These are phyloP conservation scores for Subanguina moxae DNA, from an alignment of 1,140 invertebrate species.

Conservation along the genomic window DNA sequence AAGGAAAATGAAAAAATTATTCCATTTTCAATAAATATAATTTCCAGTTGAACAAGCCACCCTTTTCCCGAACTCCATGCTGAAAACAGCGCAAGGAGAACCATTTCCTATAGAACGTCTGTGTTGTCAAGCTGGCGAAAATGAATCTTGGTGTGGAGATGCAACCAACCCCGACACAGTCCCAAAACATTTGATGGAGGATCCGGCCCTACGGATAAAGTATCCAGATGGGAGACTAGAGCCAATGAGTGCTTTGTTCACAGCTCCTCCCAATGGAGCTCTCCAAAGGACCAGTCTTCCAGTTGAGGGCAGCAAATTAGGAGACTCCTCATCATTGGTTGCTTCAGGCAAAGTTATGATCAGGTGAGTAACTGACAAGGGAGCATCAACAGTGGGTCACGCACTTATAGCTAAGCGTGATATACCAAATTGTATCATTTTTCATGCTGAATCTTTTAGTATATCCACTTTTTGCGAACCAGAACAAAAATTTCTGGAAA, in stretches of 20 bases:
- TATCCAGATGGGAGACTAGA: not conserved
- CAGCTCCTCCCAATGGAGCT: slow-evolving; percentile 32
- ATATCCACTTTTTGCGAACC: too few species aligned
- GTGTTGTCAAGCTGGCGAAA: not conserved
- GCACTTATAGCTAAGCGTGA: too few species aligned
- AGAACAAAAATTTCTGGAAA: too few species aligned
- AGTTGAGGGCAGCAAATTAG: not conserved
- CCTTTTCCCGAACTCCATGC: not conserved
- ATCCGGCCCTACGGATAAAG: slow-evolving; percentile 12
- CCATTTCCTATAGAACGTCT: not conserved
- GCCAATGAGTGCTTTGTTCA: slow-evolving; percentile 25
- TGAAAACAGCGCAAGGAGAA: not conserved
- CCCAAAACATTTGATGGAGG: too few species aligned
- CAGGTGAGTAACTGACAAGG: slow-evolving; percentile 20
- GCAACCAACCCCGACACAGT: too few species aligned
- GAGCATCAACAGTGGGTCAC: too few species aligned
- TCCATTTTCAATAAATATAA: too few species aligned
- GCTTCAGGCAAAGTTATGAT: slow-evolving; percentile 42
- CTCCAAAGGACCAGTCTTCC: slow-evolving; percentile 22
- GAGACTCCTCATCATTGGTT: slow-evolving; percentile 2
- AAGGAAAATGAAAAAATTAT: too few species aligned
- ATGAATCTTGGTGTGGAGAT: too few species aligned
- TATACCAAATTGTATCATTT: too few species aligned
- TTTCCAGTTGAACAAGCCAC: slow-evolving; percentile 8
- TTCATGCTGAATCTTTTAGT: too few species aligned